Evolutionary conservation across 2,888 invertebrate genomes (phyloP), one percentile per base, ranked within the genome.

Genomic region (Temnothorax rugatulus): DNA sequence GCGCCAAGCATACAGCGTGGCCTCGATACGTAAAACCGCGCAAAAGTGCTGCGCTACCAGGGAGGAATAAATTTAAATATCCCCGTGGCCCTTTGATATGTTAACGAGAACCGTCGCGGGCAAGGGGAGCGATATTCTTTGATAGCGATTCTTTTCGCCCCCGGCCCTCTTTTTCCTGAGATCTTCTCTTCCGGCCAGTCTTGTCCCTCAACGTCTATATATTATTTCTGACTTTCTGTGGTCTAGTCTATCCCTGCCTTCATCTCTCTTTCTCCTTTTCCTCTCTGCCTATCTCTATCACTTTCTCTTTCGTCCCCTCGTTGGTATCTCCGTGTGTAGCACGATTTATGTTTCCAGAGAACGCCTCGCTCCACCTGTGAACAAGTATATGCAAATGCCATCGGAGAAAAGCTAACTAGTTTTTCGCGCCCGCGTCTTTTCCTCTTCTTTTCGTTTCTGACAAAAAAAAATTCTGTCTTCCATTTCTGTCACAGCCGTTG

Each of bases 41-140:
- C 84, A 73, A 68, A 85, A 50, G 73, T 52, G 38, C 59, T 44
- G 64, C 61, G 68, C 68, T 84, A 83, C 61, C 38, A 64, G 69
- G 34, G 68, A 85, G 87, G 92, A 93, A 93, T 94, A 93, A 93
- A 94, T 94, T 94, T 93, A 93, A 94, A 94, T 93, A 94, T 91
- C 91, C 88, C 88, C 84, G 83, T 73, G 84, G 89, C 87, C 90
- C 93, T 94, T 94, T 94, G 94, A 94, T 93, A 94, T 94, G 94
- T 93, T 94, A 94, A 94, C 92, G 91, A 93, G 91, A 90, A 88
- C 87, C 88, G 84, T 87, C 84, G 66, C 69, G 75, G 68, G 83
- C 82, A 71, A 87, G 82, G 87, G 82, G 69, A 75, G 85, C 85
- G 86, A 90, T 90, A 90, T 92, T 90, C 92, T 92, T 92, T 92